Conservation (phyloP, 2,113 vertebrate species). For the Protobothrops flavoviridis region DNA sequence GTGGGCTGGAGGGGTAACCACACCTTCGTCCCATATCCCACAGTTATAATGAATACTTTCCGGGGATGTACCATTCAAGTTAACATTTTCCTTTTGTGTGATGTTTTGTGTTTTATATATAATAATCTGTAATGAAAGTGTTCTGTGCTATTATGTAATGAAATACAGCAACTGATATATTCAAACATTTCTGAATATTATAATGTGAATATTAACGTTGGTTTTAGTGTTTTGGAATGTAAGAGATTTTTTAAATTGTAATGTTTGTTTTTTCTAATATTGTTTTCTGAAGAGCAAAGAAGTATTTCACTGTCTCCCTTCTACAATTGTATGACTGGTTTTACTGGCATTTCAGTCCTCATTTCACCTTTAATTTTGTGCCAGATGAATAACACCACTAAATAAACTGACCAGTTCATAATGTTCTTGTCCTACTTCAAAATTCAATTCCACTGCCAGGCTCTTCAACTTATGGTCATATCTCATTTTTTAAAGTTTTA, state of each 20-base stretch:
- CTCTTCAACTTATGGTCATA: not conserved
- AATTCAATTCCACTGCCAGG: not conserved
- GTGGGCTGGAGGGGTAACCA: conserved; percentile 44
- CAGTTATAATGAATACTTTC: conserved; percentile 36
- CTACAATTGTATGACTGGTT: not conserved
- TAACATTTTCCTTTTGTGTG: conserved; percentile 37
- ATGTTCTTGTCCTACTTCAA: conserved; percentile 35
- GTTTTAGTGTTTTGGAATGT: not conserved
- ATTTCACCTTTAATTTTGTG: conserved; percentile 11
- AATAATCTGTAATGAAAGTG: conserved; percentile 51
- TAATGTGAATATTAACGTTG: conserved; percentile 12
- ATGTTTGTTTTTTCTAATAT: not conserved
- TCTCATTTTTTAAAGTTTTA: not conserved
- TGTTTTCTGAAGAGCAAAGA: not conserved
- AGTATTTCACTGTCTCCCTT: not conserved
- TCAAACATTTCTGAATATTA: conserved; percentile 42
- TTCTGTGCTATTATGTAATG: conserved; percentile 45
- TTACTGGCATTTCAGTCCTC: not conserved
- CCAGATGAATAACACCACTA: not conserved
- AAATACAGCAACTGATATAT: conserved; percentile 44
- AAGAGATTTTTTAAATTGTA: not conserved
- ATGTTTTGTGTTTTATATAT: conserved; percentile 46
- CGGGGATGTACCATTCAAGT: conserved; percentile 47
- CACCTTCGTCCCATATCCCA: conserved; percentile 36
- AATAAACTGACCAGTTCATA: not conserved